These are phyloP conservation scores for Atta colombica DNA, from an alignment of 1,140 invertebrate species.

Conservation along the genomic window DNA sequence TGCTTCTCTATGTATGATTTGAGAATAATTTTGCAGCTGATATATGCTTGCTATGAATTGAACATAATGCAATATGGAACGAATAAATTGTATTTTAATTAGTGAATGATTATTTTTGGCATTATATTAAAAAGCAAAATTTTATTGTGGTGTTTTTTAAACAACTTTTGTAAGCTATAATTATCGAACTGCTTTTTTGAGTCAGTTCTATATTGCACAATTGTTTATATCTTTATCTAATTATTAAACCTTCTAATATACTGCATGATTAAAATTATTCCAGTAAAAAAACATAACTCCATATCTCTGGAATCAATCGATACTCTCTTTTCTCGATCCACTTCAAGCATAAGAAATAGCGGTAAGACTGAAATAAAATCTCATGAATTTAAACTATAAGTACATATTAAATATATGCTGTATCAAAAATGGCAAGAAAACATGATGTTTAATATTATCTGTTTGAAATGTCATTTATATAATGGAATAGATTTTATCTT, in stretches of 20 bases:
- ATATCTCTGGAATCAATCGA: conserved; percentile 77
- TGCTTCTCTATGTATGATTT: neutral
- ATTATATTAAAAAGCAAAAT: neutral
- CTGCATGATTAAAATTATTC: conserved; percentile 59
- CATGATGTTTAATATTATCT: neutral
- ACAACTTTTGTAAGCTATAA: neutral
- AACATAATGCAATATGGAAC: conserved; percentile 8
- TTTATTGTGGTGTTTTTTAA: neutral
- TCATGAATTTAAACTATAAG: conserved; percentile 1
- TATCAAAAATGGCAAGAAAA: neutral
- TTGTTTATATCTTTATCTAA: neutral
- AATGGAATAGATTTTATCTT: conserved; percentile 3
- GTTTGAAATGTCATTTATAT: neutral
- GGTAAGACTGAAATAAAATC: conserved; percentile 42
- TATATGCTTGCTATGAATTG: neutral
- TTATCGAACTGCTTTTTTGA: neutral
- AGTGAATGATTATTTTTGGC: neutral
- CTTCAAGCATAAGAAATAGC: neutral
- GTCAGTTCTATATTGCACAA: conserved; percentile 18
- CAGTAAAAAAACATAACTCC: conserved; percentile 80
- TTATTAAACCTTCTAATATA: conserved; percentile 1
- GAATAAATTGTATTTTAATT: neutral
- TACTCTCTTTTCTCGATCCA: conserved; percentile 68
- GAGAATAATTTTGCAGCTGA: conserved; percentile 8
- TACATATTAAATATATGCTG: neutral